A percentile compares a stretch with the other conserved stretches of the same genome.
phyloP scores from a whole-genome alignment of 2,113 vertebrate species.

The Petrocephalus microphthalmus region DNA sequence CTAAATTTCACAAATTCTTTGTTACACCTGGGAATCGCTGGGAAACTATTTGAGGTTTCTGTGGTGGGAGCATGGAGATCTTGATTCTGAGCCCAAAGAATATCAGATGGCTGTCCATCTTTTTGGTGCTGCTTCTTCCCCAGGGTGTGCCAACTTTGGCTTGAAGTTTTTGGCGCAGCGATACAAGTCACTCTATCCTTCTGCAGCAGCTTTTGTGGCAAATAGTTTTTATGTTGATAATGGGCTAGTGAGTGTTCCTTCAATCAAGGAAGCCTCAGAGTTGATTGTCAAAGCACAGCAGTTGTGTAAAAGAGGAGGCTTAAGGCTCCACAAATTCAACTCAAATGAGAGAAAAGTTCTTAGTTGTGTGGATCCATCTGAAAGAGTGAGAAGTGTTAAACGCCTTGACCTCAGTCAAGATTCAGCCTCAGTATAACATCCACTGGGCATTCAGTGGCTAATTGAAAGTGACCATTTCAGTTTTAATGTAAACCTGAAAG shows the following conservation, averaged over 20 bases:
- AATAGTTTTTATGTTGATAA: conserved; percentile 32
- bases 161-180: conserved; percentile 23
- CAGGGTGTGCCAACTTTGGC: conserved; percentile 28
- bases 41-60: conserved; percentile 23
- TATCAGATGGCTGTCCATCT: conserved; percentile 11
- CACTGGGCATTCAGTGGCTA: conserved; percentile 23
- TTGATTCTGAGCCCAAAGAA: neutral
- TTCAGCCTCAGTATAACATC: neutral
- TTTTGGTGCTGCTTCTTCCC: conserved; percentile 13
- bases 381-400: conserved; percentile 5
- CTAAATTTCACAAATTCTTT: conserved; percentile 17
- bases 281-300: neutral
- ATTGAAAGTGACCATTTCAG: conserved; percentile 14
- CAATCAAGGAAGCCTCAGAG: conserved; percentile 20
- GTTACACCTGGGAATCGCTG: neutral
- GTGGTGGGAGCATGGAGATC: conserved; percentile 23
- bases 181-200: conserved; percentile 10
- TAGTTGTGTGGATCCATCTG: conserved; percentile 4
- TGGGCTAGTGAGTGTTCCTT: conserved; percentile 18
- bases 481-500: neutral
- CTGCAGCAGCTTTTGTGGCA: conserved; percentile 22
- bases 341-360: conserved; percentile 25
- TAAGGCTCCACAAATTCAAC: neutral
- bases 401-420: conserved; percentile 2
- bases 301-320: neutral